Evolutionary conservation across 2,113 vertebrate genomes (phyloP).

Genomic region (Mystacornis crossleyi): DNA sequence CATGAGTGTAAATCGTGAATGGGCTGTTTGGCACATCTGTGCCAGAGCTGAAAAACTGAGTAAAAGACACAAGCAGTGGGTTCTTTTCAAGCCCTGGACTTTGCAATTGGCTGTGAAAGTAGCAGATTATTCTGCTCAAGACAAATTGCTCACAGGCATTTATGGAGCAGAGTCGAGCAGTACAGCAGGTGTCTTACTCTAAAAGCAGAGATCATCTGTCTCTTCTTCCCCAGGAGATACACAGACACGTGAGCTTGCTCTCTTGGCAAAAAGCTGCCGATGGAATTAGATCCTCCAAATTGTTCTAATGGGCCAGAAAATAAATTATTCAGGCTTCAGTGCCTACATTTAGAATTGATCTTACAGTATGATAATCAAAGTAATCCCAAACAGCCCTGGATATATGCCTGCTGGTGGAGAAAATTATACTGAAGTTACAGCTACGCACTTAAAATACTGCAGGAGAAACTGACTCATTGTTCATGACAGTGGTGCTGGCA

Average conservation of each 20-base stretch:
- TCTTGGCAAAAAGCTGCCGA: neutral
- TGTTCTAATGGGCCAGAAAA: slow-evolving; percentile 55
- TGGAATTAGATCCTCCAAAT: neutral
- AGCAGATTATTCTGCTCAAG: neutral
- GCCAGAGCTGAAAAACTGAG: neutral
- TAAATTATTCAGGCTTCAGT: slow-evolving; percentile 56
- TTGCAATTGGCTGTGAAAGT: neutral
- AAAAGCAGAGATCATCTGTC: neutral
- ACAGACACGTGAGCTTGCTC: neutral
- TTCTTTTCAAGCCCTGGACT: neutral
- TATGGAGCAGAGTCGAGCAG: neutral
- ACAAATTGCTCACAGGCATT: neutral
- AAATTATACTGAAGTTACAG: slow-evolving; percentile 25
- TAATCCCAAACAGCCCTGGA: slow-evolving; percentile 18
- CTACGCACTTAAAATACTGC: neutral
- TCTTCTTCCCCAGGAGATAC: neutral
- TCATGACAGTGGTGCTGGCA: slow-evolving; percentile 4
- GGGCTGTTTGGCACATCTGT: neutral
- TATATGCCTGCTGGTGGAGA: neutral
- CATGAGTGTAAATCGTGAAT: neutral
- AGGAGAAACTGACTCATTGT: slow-evolving; percentile 36
- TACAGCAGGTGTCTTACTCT: neutral
- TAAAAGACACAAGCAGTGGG: accelerated
- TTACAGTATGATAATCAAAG: slow-evolving; percentile 40
- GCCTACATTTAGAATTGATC: slow-evolving; percentile 42